Conservation (phyloP, 2,113 vertebrate species). For the Pholis gunnellus region DNA sequence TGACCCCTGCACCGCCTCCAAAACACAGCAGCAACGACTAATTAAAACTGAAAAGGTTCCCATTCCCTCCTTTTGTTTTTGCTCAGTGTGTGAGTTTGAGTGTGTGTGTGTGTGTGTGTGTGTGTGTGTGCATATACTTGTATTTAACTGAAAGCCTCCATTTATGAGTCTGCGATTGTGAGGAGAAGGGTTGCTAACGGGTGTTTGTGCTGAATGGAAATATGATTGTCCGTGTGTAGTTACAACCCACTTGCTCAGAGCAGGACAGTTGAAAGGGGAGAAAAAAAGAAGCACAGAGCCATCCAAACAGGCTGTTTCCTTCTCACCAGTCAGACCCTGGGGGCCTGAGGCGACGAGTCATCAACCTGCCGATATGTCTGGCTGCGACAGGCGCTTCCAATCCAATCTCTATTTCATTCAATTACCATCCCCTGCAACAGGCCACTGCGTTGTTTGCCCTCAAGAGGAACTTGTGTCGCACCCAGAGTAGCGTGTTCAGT, state of each 20-base stretch:
- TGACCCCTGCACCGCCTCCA: constrained; percentile 78
- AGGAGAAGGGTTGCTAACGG: constrained; percentile 2
- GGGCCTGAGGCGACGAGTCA: constrained; percentile 54
- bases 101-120: constrained; percentile 42
- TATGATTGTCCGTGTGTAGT: constrained; percentile 16
- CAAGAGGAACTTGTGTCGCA: constrained; percentile 61
- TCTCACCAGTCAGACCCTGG: constrained; percentile 55
- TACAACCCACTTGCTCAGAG: constrained; percentile 29
- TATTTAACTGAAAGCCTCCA: constrained; percentile 39
- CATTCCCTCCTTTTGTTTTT: constrained; percentile 68
- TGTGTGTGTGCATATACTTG: background rate
- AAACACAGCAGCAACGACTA: constrained; percentile 77
- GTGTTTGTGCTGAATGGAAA: constrained; percentile 25
- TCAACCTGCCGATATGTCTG: constrained; percentile 75
- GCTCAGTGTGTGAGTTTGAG: constrained; percentile 55
- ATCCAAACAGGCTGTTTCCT: constrained; percentile 51
- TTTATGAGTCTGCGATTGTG: constrained; percentile 19
- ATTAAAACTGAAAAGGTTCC: constrained; percentile 81
- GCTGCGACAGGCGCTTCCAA: constrained; percentile 76
- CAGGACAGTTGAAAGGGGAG: constrained; percentile 46
- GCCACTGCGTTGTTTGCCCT: constrained; percentile 63
- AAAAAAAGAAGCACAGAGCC: constrained; percentile 45
- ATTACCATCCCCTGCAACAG: constrained; percentile 73
- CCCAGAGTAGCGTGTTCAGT: constrained; percentile 38
- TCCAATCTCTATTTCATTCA: constrained; percentile 81